Percentiles rank a stretch among this genome's conserved stretches.
Conservation (phyloP, 2,113 vertebrate species). For the Alouatta palliata region DNA sequence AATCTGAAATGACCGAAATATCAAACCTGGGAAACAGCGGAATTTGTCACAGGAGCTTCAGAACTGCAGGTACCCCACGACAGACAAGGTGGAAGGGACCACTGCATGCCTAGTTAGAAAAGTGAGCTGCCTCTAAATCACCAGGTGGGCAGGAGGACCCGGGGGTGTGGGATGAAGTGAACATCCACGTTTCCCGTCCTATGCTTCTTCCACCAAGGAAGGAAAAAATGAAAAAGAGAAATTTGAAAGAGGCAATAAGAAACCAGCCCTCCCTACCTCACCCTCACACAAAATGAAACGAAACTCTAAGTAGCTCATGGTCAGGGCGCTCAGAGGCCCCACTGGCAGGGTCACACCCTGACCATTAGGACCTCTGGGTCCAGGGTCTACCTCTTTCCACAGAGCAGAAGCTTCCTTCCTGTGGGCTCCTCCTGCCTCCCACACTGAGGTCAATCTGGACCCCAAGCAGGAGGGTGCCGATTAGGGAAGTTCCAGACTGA, state of each 20-base stretch:
- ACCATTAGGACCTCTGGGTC: not conserved
- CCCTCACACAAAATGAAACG: not conserved
- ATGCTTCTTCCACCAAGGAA: not conserved
- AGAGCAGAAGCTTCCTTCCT: not conserved
- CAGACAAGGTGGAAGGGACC: not conserved
- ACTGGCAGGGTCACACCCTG: not conserved
- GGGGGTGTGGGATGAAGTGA: not conserved
- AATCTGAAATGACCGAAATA: slow-evolving; percentile 55
- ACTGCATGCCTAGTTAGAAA: slow-evolving; percentile 20
- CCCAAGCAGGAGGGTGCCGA: not conserved
- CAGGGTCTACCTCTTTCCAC: not conserved
- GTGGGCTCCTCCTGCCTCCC: not conserved
- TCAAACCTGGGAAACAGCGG: slow-evolving; percentile 47
- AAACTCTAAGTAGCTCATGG: not conserved
- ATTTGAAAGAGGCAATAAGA: not conserved
- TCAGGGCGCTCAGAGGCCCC: not conserved
- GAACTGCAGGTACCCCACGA: not conserved
- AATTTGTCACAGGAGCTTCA: slow-evolving; percentile 47
- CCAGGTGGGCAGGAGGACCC: not conserved
- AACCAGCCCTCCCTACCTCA: not conserved
- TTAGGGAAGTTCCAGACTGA: not conserved
- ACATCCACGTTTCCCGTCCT: not conserved
- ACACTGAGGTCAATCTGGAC: not conserved
- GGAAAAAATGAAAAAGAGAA: not conserved
- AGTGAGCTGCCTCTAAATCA: not conserved